These are phyloP conservation scores for Hafferia zeledoni DNA, from an alignment of 2,797 vertebrate species.

Conservation along the genomic window DNA sequence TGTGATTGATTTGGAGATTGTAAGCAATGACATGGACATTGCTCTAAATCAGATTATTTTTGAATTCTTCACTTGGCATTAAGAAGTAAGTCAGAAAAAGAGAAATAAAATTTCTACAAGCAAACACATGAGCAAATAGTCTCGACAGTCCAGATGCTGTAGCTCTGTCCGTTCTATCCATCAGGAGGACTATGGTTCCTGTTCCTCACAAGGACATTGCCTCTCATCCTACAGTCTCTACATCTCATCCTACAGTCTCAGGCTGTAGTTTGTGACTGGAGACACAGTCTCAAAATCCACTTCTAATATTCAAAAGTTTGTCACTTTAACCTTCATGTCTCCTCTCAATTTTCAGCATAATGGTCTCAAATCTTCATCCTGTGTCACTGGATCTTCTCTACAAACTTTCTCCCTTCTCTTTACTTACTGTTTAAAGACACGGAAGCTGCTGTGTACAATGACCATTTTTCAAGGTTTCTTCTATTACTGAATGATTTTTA, in stretches of 20 bases:
- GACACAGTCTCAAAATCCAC: conserved; percentile 58
- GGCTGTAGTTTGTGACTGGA: conserved; percentile 44
- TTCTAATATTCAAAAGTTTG: conserved; percentile 55
- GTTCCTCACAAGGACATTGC: conserved; percentile 23
- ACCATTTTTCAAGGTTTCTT: conserved; percentile 67
- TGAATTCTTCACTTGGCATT: conserved; percentile 20
- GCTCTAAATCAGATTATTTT: conserved; percentile 8
- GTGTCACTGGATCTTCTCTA: conserved; percentile 67
- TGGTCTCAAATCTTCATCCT: conserved; percentile 63
- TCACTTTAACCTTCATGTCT: conserved; percentile 55
- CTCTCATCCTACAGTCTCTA: conserved; percentile 46
- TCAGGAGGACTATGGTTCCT: conserved; percentile 43
- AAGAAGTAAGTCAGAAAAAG: conserved; percentile 38
- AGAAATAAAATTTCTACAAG: conserved; percentile 58
- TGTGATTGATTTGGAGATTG: neutral
- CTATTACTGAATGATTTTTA: conserved; percentile 71
- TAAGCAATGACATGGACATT: conserved; percentile 39
- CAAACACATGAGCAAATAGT: conserved; percentile 48
- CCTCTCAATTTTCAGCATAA: conserved; percentile 59
- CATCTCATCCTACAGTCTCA: conserved; percentile 47
- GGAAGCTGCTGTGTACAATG: conserved; percentile 67
- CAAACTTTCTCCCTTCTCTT: conserved; percentile 66
- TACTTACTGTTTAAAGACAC: conserved; percentile 68
- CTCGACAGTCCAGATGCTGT: conserved; percentile 49
- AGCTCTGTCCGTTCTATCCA: conserved; percentile 37